These are phyloP conservation scores for Macrotus californicus DNA, from an alignment of 2,113 vertebrate genomes.

Conservation along the genomic window DNA sequence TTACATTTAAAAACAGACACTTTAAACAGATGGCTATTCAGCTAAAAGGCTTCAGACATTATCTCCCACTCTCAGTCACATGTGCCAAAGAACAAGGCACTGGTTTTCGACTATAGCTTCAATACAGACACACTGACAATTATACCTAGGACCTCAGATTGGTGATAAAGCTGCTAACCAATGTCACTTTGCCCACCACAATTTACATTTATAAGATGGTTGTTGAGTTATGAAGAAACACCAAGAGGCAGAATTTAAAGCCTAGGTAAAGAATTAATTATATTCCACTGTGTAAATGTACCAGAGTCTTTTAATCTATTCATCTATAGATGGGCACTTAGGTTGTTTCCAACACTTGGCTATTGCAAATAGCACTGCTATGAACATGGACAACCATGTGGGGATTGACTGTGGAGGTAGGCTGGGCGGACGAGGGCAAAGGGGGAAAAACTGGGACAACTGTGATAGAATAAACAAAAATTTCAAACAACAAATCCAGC, in stretches of 20 bases:
- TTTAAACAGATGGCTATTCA: slow-evolving; percentile 20
- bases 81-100: neutral
- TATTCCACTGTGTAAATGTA: too few relatives aligned
- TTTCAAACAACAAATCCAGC: too few relatives aligned
- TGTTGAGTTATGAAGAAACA: slow-evolving; percentile 18
- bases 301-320: too few relatives aligned
- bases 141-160: neutral
- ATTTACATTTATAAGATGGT: neutral
- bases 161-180: neutral
- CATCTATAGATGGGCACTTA: too few relatives aligned
- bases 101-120: neutral
- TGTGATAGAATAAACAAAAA: too few relatives aligned
- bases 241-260: slow-evolving; percentile 25
- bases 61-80: neutral
- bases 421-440: too few relatives aligned
- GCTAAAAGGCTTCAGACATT: neutral
- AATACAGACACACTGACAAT: neutral
- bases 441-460: too few relatives aligned
- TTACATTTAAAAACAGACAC: slow-evolving; percentile 16
- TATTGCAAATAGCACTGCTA: too few relatives aligned
- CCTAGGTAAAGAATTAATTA: neutral
- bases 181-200: neutral
- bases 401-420: too few relatives aligned
- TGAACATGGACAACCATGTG: too few relatives aligned
- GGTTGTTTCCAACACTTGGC: too few relatives aligned